Evolutionary conservation across 2,888 invertebrate species (phyloP).

Genomic region (Cantharis rustica): DNA sequence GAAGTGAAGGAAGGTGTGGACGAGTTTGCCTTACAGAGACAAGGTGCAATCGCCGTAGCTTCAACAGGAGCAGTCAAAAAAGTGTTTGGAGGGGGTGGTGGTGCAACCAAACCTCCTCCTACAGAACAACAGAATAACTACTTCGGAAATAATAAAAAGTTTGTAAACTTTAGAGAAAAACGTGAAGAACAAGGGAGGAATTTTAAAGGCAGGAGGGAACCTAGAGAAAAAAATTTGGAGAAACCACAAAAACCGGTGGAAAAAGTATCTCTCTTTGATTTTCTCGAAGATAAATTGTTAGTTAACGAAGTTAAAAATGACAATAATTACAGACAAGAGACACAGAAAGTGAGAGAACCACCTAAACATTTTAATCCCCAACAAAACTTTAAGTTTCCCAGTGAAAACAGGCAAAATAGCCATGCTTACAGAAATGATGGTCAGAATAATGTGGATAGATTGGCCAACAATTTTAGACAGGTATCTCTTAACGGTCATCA

Average conservation of each 20-base stretch:
- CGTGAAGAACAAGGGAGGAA: constrained; percentile 48
- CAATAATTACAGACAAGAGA: neutral
- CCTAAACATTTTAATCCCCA: neutral
- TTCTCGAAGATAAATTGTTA: constrained; percentile 79
- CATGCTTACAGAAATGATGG: neutral
- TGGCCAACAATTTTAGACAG: constrained; percentile 36
- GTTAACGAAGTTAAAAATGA: constrained; percentile 3
- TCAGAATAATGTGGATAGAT: neutral
- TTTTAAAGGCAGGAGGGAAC: constrained; percentile 28
- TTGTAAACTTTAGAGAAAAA: neutral
- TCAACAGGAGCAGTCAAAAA: constrained; percentile 66
- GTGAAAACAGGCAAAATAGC: neutral
- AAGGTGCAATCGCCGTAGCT: constrained; percentile 88
- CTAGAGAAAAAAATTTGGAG: constrained; percentile 52
- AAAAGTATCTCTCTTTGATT: constrained; percentile 81
- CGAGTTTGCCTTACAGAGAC: constrained; percentile 90
- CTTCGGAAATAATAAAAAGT: constrained; percentile 1
- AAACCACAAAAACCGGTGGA: constrained; percentile 74
- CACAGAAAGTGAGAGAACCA: neutral
- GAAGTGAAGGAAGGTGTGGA: constrained; percentile 63
- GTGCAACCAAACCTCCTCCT: constrained; percentile 35
- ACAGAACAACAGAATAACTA: constrained; percentile 12
- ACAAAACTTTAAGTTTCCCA: neutral
- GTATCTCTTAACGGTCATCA: constrained; percentile 48
- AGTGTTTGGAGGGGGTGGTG: constrained; percentile 62